A percentile compares a stretch with the other conserved stretches of the same genome.
phyloP scores from a whole-genome alignment of 2,888 invertebrate genomes.

The Diarsia dahlii region DNA sequence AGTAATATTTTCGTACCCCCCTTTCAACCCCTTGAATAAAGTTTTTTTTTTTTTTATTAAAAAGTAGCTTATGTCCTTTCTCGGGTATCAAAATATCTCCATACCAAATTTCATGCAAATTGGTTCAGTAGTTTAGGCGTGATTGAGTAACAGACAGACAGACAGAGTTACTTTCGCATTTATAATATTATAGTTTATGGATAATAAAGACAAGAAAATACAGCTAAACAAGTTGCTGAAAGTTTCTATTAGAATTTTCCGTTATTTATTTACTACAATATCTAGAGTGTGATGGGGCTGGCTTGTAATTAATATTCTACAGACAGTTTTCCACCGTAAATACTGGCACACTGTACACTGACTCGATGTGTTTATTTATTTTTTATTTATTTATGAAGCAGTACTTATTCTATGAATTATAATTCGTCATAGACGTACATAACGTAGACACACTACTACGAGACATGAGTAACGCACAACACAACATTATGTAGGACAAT shows the following conservation, averaged over 20 bases:
- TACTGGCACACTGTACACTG: constrained; percentile 1
- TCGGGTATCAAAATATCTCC: no score
- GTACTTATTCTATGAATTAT: constrained; percentile 24
- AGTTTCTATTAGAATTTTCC: not conserved
- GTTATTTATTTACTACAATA: constrained; percentile 4
- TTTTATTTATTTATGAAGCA: constrained; percentile 34
- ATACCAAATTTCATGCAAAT: no score
- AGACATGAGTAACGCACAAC: not conserved
- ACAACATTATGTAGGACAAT: not conserved
- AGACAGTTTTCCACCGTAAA: constrained; percentile 18
- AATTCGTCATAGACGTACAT: constrained; percentile 28
- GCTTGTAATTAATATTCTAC: constrained; percentile 36
- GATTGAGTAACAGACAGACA: no score
- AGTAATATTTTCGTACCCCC: no score
- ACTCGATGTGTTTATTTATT: constrained; percentile 30
- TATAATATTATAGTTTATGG: no score
- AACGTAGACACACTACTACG: constrained; percentile 1
- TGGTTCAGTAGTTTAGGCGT: no score
- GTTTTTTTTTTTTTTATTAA: no score
- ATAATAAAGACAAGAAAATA: not conserved
- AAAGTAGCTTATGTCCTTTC: no score
- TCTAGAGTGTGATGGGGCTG: not conserved
- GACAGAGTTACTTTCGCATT: no score
- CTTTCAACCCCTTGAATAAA: no score
- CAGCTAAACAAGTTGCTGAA: not conserved